Conservation (phyloP, 2,113 vertebrate species). For the Seriola rivoliana region DNA sequence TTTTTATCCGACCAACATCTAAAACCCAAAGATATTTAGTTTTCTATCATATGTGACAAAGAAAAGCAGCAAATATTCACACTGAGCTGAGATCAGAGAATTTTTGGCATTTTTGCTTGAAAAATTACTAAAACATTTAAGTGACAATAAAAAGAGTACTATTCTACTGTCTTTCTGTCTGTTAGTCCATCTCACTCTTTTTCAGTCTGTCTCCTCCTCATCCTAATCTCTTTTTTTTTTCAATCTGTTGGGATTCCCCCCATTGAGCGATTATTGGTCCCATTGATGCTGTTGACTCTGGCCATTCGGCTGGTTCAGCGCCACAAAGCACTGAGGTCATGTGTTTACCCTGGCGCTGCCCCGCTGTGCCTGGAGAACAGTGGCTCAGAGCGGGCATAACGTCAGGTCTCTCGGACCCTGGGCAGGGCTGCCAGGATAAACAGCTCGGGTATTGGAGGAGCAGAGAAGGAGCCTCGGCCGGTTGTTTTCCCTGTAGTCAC, state of each 20-base stretch:
- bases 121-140: background rate
- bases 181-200: background rate
- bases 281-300: conserved; percentile 54
- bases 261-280: conserved; percentile 48
- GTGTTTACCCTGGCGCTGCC: conserved; percentile 81
- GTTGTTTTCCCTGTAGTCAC: conserved; percentile 64
- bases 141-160: background rate
- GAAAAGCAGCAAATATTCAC: background rate
- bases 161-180: background rate
- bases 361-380: conserved; percentile 66
- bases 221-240: background rate
- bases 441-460: conserved; percentile 66
- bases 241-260: conserved; percentile 49
- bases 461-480: conserved; percentile 49
- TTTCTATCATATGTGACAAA: background rate
- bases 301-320: conserved; percentile 44
- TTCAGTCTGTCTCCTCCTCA: conserved; percentile 22
- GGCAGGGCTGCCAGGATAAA: conserved; percentile 82
- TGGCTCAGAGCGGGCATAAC: conserved; percentile 74
- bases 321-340: conserved; percentile 80
- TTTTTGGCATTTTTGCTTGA: background rate
- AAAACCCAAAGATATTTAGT: too few species aligned
- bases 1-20: too few species aligned
- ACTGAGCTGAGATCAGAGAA: background rate
- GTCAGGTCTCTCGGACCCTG: conserved; percentile 70